Conservation (phyloP, 2,797 vertebrate genomes). For the Rhincodon typus region DNA sequence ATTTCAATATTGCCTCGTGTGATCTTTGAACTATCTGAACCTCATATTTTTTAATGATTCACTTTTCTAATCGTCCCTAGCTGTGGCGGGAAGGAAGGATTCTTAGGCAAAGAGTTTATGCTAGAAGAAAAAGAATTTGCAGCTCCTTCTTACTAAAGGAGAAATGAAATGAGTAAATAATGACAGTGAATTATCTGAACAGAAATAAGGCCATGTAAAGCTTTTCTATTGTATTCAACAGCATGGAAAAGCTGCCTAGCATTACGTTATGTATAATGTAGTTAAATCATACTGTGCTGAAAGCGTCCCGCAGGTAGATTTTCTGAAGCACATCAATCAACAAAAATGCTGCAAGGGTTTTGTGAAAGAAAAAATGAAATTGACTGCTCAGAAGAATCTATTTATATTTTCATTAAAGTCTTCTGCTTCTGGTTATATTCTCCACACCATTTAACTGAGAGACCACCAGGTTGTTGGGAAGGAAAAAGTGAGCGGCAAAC, state of each 20-base stretch:
- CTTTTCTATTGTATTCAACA: neutral
- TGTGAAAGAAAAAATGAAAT: neutral
- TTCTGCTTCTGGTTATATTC: neutral
- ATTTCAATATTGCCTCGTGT: neutral
- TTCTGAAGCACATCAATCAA: slow-evolving; percentile 25
- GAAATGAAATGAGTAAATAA: neutral
- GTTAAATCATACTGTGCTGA: neutral
- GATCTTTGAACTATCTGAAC: neutral
- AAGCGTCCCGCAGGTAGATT: neutral
- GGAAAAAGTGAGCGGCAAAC: neutral
- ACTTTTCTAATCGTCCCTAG: neutral
- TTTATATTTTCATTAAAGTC: slow-evolving; percentile 16
- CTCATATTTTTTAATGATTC: neutral
- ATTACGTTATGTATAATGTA: neutral
- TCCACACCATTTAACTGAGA: neutral
- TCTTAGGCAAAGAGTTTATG: neutral
- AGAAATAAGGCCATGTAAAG: neutral
- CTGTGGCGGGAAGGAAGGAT: neutral
- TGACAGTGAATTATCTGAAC: neutral
- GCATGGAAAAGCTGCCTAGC: neutral
- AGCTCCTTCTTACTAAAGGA: neutral
- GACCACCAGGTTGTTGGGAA: neutral
- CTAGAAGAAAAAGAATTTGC: neutral
- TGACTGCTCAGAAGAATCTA: neutral
- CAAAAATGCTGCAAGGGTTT: neutral